Base-by-base conservation (phyloP, 2,113 vertebrate genomes). In the Gobio gobio region DNA sequence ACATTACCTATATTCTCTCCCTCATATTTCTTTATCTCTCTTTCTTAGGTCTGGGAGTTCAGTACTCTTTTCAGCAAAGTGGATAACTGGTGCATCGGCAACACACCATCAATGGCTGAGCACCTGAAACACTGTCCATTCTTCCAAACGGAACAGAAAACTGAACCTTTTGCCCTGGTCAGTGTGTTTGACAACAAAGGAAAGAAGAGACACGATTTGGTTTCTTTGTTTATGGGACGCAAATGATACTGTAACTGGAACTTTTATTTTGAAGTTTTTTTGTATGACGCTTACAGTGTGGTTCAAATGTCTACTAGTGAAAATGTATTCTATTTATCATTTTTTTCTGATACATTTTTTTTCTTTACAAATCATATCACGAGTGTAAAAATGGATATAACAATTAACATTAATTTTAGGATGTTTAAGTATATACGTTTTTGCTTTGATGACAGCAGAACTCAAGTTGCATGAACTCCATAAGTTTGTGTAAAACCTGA, bases 41-140 rank as follows among this genome's bases (percentile, higher is more conserved):
- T 79, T 24, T 87, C 61, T 51, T 33, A 95, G 95, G 93, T 88
- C 49, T 90, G 87, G 84, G 86, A 90, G 51, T 99, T 97, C 93
- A 99, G 98, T 92, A 82, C 43, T 78, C 78, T 87, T 56, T 90
- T 88, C 49, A 90, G 89, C 59, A 85, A 74, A 81, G 89, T 90
- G 33, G 56, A 95, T 88, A 83, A 58, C n/a, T 88, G 87, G 89
- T 82, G 87, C n/a, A 70, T 87, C 83, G 64, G 7, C n/a, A 83
- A 82, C 58, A 16, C 45, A 26, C 83, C 54, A 0, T 93, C 95
- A 49, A 96, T 98, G 91, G 95, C 97, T 0, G 95, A 97, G 83
- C 97, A 99, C 87, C 93, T 99, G 84, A 96, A 96, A 91, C 77
- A 89, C 54, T 99, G 97, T 88, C 95, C 96, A n/a, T 97, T 95